A percentile compares a stretch with the other conserved stretches of the same genome.
These are phyloP conservation scores for Cryptophagus acutangulus DNA, from an alignment of 2,888 invertebrate genomes.

Conservation along the genomic window DNA sequence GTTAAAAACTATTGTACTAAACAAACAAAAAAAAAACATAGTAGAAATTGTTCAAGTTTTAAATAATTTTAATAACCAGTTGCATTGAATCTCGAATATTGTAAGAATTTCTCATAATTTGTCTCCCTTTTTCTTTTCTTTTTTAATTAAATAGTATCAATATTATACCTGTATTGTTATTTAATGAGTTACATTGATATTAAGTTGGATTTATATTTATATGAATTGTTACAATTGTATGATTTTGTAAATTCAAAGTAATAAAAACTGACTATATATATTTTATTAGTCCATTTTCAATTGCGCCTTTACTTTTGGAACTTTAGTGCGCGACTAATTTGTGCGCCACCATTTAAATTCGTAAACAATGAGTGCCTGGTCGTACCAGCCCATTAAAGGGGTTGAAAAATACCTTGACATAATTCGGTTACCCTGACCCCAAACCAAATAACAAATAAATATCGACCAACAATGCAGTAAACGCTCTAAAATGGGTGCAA, in stretches of 20 bases:
- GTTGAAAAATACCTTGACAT: conserved; percentile 19
- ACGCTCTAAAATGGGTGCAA: conserved; percentile 43
- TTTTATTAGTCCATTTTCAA: conserved; percentile 8
- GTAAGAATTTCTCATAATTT: conserved; percentile 17
- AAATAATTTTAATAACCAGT: conserved; percentile 34
- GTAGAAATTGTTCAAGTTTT: conserved; percentile 33
- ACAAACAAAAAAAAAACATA: conserved; percentile 9
- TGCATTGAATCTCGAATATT: conserved; percentile 12
- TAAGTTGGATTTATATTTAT: conserved; percentile 41
- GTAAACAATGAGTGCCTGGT: conserved; percentile 10
- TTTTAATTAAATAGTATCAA: conserved; percentile 16
- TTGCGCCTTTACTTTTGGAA: no score
- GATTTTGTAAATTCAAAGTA: conserved; percentile 44
- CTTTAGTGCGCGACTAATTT: no score
- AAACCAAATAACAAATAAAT: conserved; percentile 8
- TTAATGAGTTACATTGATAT: conserved; percentile 14
- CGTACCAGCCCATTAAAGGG: conserved; percentile 13
- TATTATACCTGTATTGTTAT: conserved; percentile 16
- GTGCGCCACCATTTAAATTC: no score
- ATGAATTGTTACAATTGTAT: conserved; percentile 47
- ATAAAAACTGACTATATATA: conserved; percentile 22
- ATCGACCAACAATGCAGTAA: conserved; percentile 8
- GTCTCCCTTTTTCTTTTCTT: no score
- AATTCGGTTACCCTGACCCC: conserved; percentile 23
- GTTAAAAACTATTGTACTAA: conserved; percentile 27